Conservation (phyloP, 1,140 invertebrate species). For the Leucophenga varia region DNA sequence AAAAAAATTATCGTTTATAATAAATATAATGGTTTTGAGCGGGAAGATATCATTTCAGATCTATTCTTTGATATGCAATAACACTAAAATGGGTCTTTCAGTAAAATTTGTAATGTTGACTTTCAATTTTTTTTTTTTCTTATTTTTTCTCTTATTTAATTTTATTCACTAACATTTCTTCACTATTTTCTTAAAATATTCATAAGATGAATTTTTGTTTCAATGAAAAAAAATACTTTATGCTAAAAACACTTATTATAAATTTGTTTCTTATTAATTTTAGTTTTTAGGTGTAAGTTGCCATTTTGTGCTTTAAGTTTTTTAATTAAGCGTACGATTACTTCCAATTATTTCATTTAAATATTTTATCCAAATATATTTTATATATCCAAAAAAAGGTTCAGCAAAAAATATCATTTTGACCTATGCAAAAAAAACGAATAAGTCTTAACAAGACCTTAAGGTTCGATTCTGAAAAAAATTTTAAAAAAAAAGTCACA, state of each 20-base stretch:
- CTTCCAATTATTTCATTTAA: slow-evolving; percentile 11
- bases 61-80: slow-evolving; percentile 35
- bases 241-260: slow-evolving; percentile 2
- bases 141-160: slow-evolving; percentile 32
- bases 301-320: too few relatives aligned
- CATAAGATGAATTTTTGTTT: slow-evolving; percentile 8
- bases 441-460: too few relatives aligned
- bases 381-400: slow-evolving; percentile 30
- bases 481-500: too few relatives aligned
- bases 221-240: slow-evolving; percentile 2
- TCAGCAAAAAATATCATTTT: slow-evolving; percentile 55
- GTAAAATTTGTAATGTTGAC: too few relatives aligned
- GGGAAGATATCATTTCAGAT: slow-evolving; percentile 16
- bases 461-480: too few relatives aligned
- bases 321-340: slow-evolving; percentile 20
- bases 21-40: slow-evolving; percentile 19
- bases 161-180: slow-evolving; percentile 22
- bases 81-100: too few relatives aligned
- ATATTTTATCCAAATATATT: slow-evolving; percentile 1
- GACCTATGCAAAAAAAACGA: too few relatives aligned
- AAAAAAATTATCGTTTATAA: slow-evolving; percentile 8
- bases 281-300: too few relatives aligned
- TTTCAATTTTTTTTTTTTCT: slow-evolving; percentile 35
- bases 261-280: neutral
- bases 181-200: slow-evolving; percentile 17